phyloP scores from a whole-genome alignment of 1,140 invertebrate species.

The Rhagoletis zephyria region DNA sequence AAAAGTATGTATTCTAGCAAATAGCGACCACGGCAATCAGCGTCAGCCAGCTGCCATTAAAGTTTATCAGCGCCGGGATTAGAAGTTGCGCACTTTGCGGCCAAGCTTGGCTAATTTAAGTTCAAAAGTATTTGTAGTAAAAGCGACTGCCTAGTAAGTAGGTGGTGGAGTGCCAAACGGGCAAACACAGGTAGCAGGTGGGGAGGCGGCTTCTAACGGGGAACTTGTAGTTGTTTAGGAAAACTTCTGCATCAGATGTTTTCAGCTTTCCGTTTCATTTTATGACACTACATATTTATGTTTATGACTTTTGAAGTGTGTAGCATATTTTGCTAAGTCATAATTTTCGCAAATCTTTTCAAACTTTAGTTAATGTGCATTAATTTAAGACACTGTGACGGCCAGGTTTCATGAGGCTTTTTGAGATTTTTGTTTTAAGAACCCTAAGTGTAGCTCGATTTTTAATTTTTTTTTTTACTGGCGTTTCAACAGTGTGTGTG shows the following conservation, averaged over 20 bases:
- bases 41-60: not conserved
- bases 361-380: not conserved
- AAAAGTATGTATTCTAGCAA: not conserved
- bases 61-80: not conserved
- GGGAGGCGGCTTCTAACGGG: not conserved
- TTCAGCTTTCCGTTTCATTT: constrained; percentile 4
- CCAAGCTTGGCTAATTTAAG: constrained; percentile 27
- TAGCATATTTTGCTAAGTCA: not conserved
- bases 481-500: too few species aligned
- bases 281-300: not conserved
- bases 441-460: too few species aligned
- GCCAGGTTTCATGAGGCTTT: too few species aligned
- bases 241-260: not conserved
- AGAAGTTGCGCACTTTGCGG: constrained; percentile 26
- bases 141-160: not conserved
- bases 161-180: not conserved
- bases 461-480: too few species aligned
- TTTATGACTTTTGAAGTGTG: not conserved
- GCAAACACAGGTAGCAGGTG: not conserved
- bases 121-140: not conserved
- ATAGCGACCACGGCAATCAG: not conserved
- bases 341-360: not conserved
- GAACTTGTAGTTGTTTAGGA: not conserved
- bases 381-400: too few species aligned
- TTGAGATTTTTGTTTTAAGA: too few species aligned